These are phyloP conservation scores for Darevskia mixta DNA, from an alignment of 2,797 vertebrate species.

Conservation along the genomic window DNA sequence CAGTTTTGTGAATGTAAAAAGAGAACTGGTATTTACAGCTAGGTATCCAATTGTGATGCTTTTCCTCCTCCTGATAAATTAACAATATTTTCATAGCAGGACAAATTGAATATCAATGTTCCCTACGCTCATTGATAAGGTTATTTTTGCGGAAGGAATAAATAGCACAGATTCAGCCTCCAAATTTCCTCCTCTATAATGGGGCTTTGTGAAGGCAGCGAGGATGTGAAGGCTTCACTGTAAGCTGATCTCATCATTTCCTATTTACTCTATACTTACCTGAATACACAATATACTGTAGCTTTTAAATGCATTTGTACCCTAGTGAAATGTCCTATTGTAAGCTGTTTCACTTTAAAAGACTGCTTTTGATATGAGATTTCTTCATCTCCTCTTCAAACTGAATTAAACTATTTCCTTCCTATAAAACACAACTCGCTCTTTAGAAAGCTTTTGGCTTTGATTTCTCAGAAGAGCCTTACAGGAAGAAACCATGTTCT, in stretches of 20 bases:
- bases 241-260: constrained; percentile 82
- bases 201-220: constrained; percentile 76
- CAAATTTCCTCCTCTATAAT: constrained; percentile 70
- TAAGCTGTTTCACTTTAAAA: constrained; percentile 74
- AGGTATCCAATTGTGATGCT: constrained; percentile 72
- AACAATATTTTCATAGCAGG: constrained; percentile 60
- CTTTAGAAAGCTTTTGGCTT: constrained; percentile 78
- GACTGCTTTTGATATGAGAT: constrained; percentile 75
- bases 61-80: constrained; percentile 59
- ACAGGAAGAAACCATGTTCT: constrained; percentile 77
- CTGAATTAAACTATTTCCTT: constrained; percentile 78
- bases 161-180: constrained; percentile 73
- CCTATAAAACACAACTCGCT: constrained; percentile 76
- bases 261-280: constrained; percentile 82
- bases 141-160: constrained; percentile 68
- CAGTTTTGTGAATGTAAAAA: constrained; percentile 86
- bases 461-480: constrained; percentile 76
- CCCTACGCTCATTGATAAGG: constrained; percentile 71
- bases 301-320: constrained; percentile 79
- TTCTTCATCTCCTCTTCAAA: constrained; percentile 78
- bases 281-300: constrained; percentile 79
- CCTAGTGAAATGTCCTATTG: constrained; percentile 78
- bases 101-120: constrained; percentile 55
- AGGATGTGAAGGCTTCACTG: constrained; percentile 72
- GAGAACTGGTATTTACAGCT: constrained; percentile 77